Conservation (phyloP, 2,113 vertebrate species). For the Bothrops jararaca region DNA sequence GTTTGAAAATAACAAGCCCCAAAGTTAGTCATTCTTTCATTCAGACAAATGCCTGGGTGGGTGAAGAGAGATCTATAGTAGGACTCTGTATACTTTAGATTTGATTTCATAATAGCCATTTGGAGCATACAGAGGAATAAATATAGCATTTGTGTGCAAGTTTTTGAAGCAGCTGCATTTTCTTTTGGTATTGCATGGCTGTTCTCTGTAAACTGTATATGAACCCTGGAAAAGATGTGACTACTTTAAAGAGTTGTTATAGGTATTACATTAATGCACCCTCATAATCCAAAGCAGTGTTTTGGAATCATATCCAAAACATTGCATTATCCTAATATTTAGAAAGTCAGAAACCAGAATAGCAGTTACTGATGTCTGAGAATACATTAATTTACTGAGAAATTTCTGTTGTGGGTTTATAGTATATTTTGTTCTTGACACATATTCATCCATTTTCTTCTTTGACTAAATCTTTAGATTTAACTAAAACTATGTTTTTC, state of each 20-base stretch:
- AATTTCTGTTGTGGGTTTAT: background rate
- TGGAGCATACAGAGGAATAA: background rate
- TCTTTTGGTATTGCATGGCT: background rate
- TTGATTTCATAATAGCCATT: background rate
- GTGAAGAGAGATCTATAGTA: background rate
- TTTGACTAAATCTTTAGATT: background rate
- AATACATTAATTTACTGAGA: background rate
- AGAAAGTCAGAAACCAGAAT: background rate
- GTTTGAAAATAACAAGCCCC: slow-evolving; percentile 20
- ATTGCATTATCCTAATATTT: background rate
- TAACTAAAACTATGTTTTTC: background rate
- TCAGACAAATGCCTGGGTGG: background rate
- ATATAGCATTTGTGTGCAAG: background rate
- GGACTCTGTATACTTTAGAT: background rate
- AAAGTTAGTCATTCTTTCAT: slow-evolving; percentile 7
- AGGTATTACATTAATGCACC: background rate
- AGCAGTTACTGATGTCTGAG: background rate
- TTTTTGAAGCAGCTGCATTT: background rate
- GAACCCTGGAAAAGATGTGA: background rate
- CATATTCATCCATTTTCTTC: background rate
- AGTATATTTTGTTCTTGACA: background rate
- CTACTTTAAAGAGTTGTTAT: background rate
- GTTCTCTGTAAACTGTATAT: background rate
- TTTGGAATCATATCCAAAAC: background rate
- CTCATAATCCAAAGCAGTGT: background rate